A percentile compares a stretch with the other conserved stretches of the same genome.
phyloP scores from a whole-genome alignment of 2,113 vertebrate genomes.

The Tretioscincus oriximinensis region DNA sequence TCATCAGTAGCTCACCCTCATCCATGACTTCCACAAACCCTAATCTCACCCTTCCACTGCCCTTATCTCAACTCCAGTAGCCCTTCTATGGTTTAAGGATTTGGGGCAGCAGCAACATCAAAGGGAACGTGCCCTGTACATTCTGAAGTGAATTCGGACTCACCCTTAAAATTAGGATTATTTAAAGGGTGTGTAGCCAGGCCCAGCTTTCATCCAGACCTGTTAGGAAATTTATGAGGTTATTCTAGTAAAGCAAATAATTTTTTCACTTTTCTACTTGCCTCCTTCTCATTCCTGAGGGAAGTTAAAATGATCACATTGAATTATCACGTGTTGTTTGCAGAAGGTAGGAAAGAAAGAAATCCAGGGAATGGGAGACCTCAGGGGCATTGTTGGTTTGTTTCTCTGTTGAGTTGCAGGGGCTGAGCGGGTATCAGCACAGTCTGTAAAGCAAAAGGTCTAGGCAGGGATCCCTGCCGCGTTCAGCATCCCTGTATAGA shows the following conservation, averaged over 20 bases:
- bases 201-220: background rate
- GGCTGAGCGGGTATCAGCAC: background rate
- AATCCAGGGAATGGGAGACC: constrained; percentile 24
- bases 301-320: constrained; percentile 39
- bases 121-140: too few relatives aligned
- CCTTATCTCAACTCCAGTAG: too few relatives aligned
- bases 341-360: constrained; percentile 9
- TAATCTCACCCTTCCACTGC: too few relatives aligned
- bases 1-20: too few relatives aligned
- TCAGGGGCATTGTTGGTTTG: constrained; percentile 40
- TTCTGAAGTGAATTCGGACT: too few relatives aligned
- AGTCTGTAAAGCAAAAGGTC: background rate
- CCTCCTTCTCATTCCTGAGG: constrained; percentile 10
- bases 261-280: constrained; percentile 17
- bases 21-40: too few relatives aligned
- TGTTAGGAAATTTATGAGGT: constrained; percentile 12
- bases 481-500: background rate
- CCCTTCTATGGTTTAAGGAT: too few relatives aligned
- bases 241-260: constrained; percentile 34
- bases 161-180: too few relatives aligned
- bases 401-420: background rate
- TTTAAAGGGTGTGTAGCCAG: too few relatives aligned
- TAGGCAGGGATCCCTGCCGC: background rate
- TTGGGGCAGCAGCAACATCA: too few relatives aligned
- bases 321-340: constrained; percentile 54